These are phyloP conservation scores for Choristoneura rosaceana DNA, from an alignment of 2,888 invertebrate genomes.

Conservation along the genomic window DNA sequence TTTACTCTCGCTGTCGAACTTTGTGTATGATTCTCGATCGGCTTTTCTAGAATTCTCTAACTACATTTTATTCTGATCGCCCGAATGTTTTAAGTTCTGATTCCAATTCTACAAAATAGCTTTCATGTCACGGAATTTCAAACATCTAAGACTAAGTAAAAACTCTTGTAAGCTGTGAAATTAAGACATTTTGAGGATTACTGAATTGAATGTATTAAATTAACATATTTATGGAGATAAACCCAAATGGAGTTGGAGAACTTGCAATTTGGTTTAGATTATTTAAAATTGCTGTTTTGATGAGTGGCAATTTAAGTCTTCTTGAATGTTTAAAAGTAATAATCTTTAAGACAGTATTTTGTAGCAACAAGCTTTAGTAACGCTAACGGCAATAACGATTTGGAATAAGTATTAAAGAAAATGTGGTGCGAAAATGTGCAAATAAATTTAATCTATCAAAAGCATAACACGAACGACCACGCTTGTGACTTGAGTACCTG, in stretches of 20 bases:
- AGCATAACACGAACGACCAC: too few relatives aligned
- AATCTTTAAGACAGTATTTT: neutral
- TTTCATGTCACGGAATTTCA: neutral
- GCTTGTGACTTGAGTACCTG: too few relatives aligned
- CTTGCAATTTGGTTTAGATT: constrained; percentile 6
- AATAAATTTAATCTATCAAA: too few relatives aligned
- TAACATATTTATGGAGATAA: constrained; percentile 16
- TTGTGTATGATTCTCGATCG: constrained; percentile 10
- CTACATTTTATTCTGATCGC: neutral
- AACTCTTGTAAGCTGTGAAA: neutral
- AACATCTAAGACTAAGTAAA: constrained; percentile 5
- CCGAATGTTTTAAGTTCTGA: neutral
- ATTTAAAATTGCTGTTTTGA: neutral
- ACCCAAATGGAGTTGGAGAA: constrained; percentile 1
- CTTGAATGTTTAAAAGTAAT: neutral
- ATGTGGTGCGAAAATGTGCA: too few relatives aligned
- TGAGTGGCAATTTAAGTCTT: neutral
- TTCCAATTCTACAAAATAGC: neutral
- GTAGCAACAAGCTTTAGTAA: too few relatives aligned
- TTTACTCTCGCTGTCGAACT: constrained; percentile 46
- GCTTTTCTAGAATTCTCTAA: neutral
- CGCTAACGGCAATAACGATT: too few relatives aligned
- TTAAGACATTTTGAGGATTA: constrained; percentile 1
- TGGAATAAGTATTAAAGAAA: too few relatives aligned
- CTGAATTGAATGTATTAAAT: constrained; percentile 13